These are phyloP conservation scores for Corydoras sp. DNA, from an alignment of 2,113 vertebrate genomes.

Conservation along the genomic window DNA sequence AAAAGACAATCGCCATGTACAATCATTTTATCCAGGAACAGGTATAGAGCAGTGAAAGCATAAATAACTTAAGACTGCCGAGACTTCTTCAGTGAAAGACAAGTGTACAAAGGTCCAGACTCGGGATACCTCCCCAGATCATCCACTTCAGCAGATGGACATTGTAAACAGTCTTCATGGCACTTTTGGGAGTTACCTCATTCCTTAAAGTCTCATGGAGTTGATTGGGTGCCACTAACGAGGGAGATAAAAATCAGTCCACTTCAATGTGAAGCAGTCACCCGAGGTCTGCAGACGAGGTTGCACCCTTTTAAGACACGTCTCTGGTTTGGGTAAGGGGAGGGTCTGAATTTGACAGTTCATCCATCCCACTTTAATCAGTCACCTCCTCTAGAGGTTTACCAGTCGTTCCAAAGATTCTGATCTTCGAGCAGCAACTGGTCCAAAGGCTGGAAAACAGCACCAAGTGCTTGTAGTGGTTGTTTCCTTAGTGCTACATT, in stretches of 20 bases:
- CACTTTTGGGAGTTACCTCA: slow-evolving; percentile 51
- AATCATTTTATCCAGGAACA: slow-evolving; percentile 52
- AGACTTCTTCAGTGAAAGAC: no score
- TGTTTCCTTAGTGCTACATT: slow-evolving; percentile 50
- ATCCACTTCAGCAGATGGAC: slow-evolving; percentile 54
- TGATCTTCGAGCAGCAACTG: slow-evolving; percentile 10
- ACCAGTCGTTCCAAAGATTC: no score
- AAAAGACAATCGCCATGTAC: slow-evolving; percentile 63
- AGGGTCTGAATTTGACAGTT: slow-evolving; percentile 56
- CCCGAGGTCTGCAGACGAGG: slow-evolving; percentile 48
- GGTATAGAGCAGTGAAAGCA: slow-evolving; percentile 47
- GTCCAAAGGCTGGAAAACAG: slow-evolving; percentile 23
- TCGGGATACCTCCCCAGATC: slow-evolving; percentile 35
- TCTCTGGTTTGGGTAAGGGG: slow-evolving; percentile 48
- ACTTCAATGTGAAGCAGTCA: slow-evolving; percentile 76
- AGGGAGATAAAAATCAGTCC: slow-evolving; percentile 48
- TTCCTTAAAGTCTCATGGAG: slow-evolving; percentile 58
- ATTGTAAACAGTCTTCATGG: slow-evolving; percentile 52
- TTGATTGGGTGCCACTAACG: slow-evolving; percentile 51
- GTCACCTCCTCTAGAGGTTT: slow-evolving; percentile 8
- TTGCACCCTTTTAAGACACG: slow-evolving; percentile 42
- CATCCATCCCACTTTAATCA: slow-evolving; percentile 48
- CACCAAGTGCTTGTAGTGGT: slow-evolving; percentile 57
- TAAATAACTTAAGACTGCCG: slow-evolving; percentile 69
- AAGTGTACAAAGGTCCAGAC: slow-evolving; percentile 28